Evolutionary conservation across 2,797 vertebrate species (phyloP), one percentile per base, ranked within the genome.

Genomic region (Morelia viridis): DNA sequence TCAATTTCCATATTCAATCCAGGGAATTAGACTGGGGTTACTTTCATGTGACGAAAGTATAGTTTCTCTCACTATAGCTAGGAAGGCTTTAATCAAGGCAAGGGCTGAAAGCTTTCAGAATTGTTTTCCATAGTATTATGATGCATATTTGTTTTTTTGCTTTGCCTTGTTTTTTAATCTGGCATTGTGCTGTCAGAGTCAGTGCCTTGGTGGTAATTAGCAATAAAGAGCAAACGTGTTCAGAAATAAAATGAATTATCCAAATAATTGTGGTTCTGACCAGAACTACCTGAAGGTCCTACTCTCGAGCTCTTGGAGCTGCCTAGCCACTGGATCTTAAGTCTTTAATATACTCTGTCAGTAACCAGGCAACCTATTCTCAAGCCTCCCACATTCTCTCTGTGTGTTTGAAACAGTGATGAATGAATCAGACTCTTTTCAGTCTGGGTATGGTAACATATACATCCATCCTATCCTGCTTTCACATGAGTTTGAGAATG

Each of bases 51-150:
- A 46, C 58, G 26, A 88, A 80, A 65, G 24, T 41, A 12, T 80
- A 80, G 58, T 0, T 7, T 28, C 46, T 65, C 9, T 62, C 89
- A 56, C 46, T 2, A 0, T 0, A 53, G 9, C 0, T 85, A 31
- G 80, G 0, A 10, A 13, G 50, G 5, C 22, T 22, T 89, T 58
- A 62, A 2, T 13, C 0, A 0, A 90, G 92, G 90, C 61, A 0
- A 50, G 35, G 28, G 71, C 5, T 1, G 64, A 91, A n/a, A 28
- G 83, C 26, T 83, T 93, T 88, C 87, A 84, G 65, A 64, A 89
- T 71, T 9, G 83, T 53, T 0, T 92, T 41, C 85, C 56, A 58
- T 46, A 4, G 0, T 76, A 87, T 90, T 94, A 22, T 11, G 0
- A 0, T 92, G 46, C 0, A 94, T 80, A 93, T 35, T 0, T 1